Evolutionary conservation across 2,113 vertebrate species (phyloP).

Genomic region (Dipodomys merriami): DNA sequence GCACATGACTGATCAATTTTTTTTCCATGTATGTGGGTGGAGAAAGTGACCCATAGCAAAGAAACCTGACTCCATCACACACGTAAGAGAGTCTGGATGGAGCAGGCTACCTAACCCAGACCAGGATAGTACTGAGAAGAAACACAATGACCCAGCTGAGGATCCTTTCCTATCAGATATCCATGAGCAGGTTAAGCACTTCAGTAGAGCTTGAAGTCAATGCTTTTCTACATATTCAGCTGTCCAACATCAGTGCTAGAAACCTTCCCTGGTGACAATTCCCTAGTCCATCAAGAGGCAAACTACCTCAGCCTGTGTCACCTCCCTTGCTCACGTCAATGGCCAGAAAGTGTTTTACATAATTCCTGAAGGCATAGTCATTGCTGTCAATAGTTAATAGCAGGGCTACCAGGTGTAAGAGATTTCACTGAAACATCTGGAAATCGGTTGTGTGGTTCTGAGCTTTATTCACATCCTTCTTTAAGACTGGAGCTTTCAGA

Average conservation of each 20-base stretch:
- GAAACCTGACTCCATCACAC: slow-evolving; percentile 39
- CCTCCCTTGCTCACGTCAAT: background rate
- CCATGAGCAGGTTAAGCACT: background rate
- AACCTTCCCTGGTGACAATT: background rate
- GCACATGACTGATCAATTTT: background rate
- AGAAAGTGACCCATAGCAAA: slow-evolving; percentile 16
- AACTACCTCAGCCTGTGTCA: background rate
- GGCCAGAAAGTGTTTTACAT: background rate
- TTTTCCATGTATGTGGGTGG: background rate
- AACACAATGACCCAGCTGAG: background rate
- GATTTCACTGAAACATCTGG: background rate
- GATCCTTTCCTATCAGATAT: background rate
- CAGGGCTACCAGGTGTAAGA: background rate
- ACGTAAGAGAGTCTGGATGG: background rate
- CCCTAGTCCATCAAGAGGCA: background rate
- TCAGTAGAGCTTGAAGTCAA: background rate
- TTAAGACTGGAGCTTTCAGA: background rate
- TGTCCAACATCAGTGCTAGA: background rate
- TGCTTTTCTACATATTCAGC: slow-evolving; percentile 37
- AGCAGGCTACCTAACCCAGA: background rate
- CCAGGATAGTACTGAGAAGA: background rate
- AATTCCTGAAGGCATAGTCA: background rate
- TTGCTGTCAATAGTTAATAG: fast-evolving
- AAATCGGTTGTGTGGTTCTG: background rate
- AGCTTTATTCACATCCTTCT: background rate